Base-by-base conservation (phyloP, 2,797 vertebrate genomes). In the Sylvilagus floridanus region DNA sequence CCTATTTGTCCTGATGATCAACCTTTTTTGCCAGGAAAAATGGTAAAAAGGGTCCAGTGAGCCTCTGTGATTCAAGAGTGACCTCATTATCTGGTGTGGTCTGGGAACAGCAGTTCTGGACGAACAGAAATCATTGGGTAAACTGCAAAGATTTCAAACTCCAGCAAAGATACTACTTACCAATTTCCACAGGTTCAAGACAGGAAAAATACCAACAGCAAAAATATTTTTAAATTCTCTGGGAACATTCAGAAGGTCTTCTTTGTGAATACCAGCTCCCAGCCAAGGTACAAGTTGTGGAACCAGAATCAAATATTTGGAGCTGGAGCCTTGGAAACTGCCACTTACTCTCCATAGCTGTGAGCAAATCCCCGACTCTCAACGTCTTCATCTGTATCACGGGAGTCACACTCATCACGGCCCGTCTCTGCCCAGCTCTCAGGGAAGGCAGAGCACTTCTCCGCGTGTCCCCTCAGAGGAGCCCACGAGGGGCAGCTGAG, bases 141-240 rank as follows among this genome's bases (percentile, higher is more conserved):
- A 94, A 91, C 83, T 91, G 88, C 28, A 66, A 76, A 24, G n/a
- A 75, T 87, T 88, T 60, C 90, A 85, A 84, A 88, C 35, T 42
- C 81, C 28, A 14, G 71, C 83, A 71, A 2, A 79, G 35, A 84
- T 88, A 75, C 77, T 35, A 72, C 37, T 92, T 73, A 92, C 52
- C 85, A 42, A 72, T 83, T 83, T 83, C 88, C 63, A 83, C 91
- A 96, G 77, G 93, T 66, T 79, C 35, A 21, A 93, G 75, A 77
- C 76, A 92, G 42, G 71, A 95, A 75, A 95, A 93, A 94, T 30
- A 95, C 32, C 63, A 88, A 93, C 90, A 93, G 60, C 65, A 88
- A 95, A 90, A 75, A 37, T 57, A 85, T 32, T 90, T 91, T 82
- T 68, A 42, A 81, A 37, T 47, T 88, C 63, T 84, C 95, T n/a